These are phyloP conservation scores for Homarus americanus DNA, from an alignment of 1,140 invertebrate genomes.

Conservation along the genomic window DNA sequence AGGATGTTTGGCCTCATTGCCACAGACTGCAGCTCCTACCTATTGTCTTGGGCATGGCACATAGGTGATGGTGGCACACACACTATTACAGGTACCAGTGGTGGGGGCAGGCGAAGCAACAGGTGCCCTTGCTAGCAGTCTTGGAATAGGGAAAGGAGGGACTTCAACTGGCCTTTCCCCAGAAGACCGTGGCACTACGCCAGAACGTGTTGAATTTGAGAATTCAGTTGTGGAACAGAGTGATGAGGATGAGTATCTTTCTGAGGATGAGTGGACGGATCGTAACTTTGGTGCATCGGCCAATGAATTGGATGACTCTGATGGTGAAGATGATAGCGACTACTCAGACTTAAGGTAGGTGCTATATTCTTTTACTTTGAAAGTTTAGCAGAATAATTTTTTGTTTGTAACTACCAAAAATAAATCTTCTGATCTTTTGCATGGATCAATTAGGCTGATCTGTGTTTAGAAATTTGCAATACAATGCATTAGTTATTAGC, in stretches of 20 bases:
- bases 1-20: background rate
- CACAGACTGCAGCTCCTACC: conserved; percentile 6
- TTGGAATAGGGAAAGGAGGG: conserved; percentile 13
- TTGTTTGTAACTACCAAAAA: too few relatives aligned
- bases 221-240: conserved; percentile 82
- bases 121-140: conserved; percentile 6
- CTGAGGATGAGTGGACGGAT: conserved; percentile 91
- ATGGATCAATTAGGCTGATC: too few relatives aligned
- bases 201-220: conserved; percentile 90
- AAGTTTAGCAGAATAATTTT: too few relatives aligned
- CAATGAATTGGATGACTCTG: conserved; percentile 84
- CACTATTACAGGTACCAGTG: conserved; percentile 60
- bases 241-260: conserved; percentile 76
- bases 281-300: conserved; percentile 90
- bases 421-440: too few relatives aligned
- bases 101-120: conserved; percentile 3
- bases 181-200: conserved; percentile 81
- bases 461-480: too few relatives aligned
- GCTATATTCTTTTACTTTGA: background rate
- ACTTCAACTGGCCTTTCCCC: conserved; percentile 54
- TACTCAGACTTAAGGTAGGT: conserved; percentile 81
- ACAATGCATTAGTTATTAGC: too few relatives aligned
- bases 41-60: conserved; percentile 28
- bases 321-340: conserved; percentile 79
- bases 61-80: conserved; percentile 60